phyloP scores from a whole-genome alignment of 92 coral and sea anemone species.

The Paragorgia papillata region DNA sequence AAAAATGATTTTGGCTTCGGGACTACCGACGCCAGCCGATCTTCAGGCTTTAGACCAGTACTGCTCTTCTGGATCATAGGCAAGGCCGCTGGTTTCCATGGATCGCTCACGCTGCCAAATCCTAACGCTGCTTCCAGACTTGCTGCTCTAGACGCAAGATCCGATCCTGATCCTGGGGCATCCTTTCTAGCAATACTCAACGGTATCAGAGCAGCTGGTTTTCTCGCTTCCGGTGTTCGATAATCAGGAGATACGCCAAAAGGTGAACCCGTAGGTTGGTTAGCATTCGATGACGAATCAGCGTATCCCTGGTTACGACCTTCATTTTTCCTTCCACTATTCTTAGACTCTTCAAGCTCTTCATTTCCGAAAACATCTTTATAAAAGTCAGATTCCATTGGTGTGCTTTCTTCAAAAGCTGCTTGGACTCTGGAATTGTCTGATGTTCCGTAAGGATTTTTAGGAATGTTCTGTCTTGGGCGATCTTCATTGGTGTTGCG shows the following conservation, averaged over 20 bases:
- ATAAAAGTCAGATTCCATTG: not conserved
- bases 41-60: not conserved
- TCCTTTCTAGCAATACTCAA: not conserved
- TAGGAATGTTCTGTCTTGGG: not conserved
- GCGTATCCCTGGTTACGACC: not conserved
- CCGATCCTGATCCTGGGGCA: not conserved
- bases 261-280: not conserved
- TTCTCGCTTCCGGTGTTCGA: not conserved
- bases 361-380: not conserved
- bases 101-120: not conserved
- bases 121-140: conserved; percentile 16
- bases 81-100: conserved; percentile 12
- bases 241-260: not conserved
- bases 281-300: not conserved
- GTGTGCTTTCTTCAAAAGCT: not conserved
- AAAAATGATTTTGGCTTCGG: not conserved
- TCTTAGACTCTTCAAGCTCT: not conserved
- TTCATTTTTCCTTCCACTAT: not conserved
- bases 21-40: not conserved
- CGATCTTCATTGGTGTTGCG: not conserved
- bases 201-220: not conserved
- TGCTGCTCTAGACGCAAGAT: conserved; percentile 17
- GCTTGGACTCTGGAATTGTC: not conserved
- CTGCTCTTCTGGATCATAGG: not conserved
- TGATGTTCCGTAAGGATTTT: not conserved